phyloP scores from a whole-genome alignment of 2,113 vertebrate genomes.

The Desmodus rotundus region DNA sequence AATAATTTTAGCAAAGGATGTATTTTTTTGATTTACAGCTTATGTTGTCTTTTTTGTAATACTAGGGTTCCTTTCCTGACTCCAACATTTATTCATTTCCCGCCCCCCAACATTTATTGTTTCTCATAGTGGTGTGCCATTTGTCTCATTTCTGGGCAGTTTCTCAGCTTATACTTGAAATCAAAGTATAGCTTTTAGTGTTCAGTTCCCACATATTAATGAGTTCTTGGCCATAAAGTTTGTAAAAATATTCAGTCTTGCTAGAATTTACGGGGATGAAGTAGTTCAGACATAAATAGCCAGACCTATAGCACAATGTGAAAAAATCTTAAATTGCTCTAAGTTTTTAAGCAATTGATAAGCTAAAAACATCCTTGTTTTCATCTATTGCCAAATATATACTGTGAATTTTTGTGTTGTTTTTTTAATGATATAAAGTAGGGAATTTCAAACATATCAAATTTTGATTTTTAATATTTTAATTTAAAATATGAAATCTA shows the following conservation, averaged over 20 bases:
- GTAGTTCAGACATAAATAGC: background rate
- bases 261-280: background rate
- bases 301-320: background rate
- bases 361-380: background rate
- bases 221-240: background rate
- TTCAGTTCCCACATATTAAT: background rate
- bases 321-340: conserved; percentile 16
- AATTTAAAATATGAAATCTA: background rate
- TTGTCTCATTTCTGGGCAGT: conserved; percentile 6
- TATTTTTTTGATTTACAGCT: background rate
- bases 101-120: background rate
- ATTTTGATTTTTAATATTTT: background rate
- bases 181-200: background rate
- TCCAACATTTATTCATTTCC: background rate
- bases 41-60: background rate
- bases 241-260: background rate
- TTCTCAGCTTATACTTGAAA: conserved; percentile 28
- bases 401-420: background rate
- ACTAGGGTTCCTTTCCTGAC: background rate
- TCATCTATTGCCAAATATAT: background rate
- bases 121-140: background rate
- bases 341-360: background rate
- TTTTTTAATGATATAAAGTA: background rate
- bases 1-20: conserved; percentile 14
- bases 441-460: background rate